Conservation (phyloP, 2,888 invertebrate species). For the Leptinotarsa peninsularis region DNA sequence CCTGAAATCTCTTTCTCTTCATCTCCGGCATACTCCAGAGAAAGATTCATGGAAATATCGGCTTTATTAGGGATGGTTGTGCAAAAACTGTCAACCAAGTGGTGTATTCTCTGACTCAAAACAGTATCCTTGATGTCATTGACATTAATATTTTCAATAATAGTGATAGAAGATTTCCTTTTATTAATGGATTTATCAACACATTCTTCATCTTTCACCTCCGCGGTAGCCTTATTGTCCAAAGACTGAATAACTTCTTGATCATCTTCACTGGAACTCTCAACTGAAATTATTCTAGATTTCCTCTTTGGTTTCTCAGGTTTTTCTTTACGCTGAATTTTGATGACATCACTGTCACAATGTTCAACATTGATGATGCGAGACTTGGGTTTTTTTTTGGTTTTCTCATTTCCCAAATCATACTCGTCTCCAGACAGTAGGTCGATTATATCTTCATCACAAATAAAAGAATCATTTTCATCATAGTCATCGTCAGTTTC, state of each 20-base stretch:
- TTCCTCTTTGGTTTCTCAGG: constrained; percentile 36
- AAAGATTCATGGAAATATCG: constrained; percentile 55
- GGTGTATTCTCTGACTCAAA: constrained; percentile 54
- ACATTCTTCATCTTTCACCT: neutral
- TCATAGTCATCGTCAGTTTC: constrained; percentile 54
- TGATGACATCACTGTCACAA: constrained; percentile 47
- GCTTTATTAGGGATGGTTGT: constrained; percentile 31
- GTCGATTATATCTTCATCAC: constrained; percentile 55
- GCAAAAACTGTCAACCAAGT: constrained; percentile 57
- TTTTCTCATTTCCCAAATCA: constrained; percentile 43
- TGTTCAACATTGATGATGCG: constrained; percentile 49
- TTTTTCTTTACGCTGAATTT: constrained; percentile 42
- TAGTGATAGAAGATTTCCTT: constrained; percentile 56
- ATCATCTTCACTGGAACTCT: constrained; percentile 31
- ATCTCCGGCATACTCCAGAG: constrained; percentile 50
- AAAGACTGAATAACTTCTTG: constrained; percentile 3
- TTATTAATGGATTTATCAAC: constrained; percentile 18
- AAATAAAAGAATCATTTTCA: constrained; percentile 57
- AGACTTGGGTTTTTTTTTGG: constrained; percentile 43
- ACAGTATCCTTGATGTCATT: constrained; percentile 53
- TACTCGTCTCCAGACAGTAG: constrained; percentile 60
- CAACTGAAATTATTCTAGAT: constrained; percentile 42
- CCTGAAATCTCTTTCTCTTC: neutral
- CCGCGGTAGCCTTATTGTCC: neutral
- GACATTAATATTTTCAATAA: constrained; percentile 58